These are phyloP conservation scores for Ptychadena robeensis DNA, from an alignment of 2,797 vertebrate genomes.

Conservation along the genomic window DNA sequence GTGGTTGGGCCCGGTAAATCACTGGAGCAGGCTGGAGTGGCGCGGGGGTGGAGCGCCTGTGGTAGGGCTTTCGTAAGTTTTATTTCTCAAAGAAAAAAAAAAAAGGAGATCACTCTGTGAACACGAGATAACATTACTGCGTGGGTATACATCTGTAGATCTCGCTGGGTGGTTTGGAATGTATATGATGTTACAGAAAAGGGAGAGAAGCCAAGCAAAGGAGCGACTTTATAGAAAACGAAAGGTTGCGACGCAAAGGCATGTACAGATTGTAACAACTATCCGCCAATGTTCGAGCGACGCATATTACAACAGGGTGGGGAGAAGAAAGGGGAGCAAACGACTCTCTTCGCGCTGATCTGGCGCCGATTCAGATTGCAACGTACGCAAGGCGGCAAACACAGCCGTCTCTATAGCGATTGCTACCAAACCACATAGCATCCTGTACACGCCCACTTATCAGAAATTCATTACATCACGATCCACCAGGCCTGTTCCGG, in stretches of 20 bases:
- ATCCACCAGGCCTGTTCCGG: conserved; percentile 81
- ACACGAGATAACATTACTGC: background rate
- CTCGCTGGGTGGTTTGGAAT: conserved; percentile 79
- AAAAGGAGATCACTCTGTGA: conserved; percentile 24
- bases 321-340: too few species aligned
- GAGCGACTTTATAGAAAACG: conserved; percentile 73
- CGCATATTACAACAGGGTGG: background rate
- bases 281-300: background rate
- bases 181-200: conserved; percentile 69
- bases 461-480: conserved; percentile 57
- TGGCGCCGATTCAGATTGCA: conserved; percentile 38
- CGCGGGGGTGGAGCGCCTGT: conserved; percentile 67
- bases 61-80: conserved; percentile 66
- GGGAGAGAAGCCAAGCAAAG: conserved; percentile 67
- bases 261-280: conserved; percentile 81
- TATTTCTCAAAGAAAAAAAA: conserved; percentile 61
- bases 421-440: conserved; percentile 72
- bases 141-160: background rate
- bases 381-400: conserved; percentile 65
- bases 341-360: background rate
- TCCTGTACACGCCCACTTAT: conserved; percentile 77
- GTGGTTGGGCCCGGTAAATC: background rate
- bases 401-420: conserved; percentile 69
- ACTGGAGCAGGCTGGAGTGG: conserved; percentile 68
- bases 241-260: conserved; percentile 83